Conservation (phyloP, 2,888 invertebrate genomes). For the Lasioglossum leucozonium region DNA sequence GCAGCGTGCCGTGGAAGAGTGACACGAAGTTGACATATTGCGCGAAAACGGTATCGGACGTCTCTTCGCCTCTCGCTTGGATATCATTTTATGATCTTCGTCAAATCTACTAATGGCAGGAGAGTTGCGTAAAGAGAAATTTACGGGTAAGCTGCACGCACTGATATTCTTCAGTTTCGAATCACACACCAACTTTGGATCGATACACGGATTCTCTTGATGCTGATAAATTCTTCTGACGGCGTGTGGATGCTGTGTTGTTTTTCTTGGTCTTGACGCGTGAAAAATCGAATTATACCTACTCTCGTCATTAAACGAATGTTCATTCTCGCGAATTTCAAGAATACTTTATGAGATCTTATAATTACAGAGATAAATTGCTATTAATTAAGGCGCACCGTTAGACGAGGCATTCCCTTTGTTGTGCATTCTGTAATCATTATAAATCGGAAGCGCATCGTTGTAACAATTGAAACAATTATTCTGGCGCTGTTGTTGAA, state of each 20-base stretch:
- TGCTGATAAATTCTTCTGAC: slow-evolving; percentile 35
- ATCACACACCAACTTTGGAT: slow-evolving; percentile 36
- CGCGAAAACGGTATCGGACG: slow-evolving; percentile 18
- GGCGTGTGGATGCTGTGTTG: slow-evolving; percentile 38
- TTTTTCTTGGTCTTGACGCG: background rate
- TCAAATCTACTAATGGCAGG: slow-evolving; percentile 51
- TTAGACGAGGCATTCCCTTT: slow-evolving; percentile 18
- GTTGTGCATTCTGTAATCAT: background rate
- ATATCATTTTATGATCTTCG: slow-evolving; percentile 38
- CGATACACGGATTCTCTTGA: slow-evolving; percentile 43
- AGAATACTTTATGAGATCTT: slow-evolving; percentile 23
- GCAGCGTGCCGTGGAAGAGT: slow-evolving; percentile 15
- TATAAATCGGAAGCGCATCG: background rate
- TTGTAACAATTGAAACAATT: background rate
- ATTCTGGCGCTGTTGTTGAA: background rate
- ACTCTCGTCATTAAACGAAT: background rate
- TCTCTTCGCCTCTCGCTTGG: slow-evolving; percentile 17
- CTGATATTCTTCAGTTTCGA: slow-evolving; percentile 40
- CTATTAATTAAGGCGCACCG: slow-evolving; percentile 46
- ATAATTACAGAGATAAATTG: slow-evolving; percentile 41
- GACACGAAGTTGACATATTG: slow-evolving; percentile 55
- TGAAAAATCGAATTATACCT: background rate
- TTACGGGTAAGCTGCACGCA: slow-evolving; percentile 48
- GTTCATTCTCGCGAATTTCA: background rate
- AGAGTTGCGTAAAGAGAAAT: slow-evolving; percentile 48